phyloP scores from a whole-genome alignment of 2,888 invertebrate genomes.

The Furcula furcula region DNA sequence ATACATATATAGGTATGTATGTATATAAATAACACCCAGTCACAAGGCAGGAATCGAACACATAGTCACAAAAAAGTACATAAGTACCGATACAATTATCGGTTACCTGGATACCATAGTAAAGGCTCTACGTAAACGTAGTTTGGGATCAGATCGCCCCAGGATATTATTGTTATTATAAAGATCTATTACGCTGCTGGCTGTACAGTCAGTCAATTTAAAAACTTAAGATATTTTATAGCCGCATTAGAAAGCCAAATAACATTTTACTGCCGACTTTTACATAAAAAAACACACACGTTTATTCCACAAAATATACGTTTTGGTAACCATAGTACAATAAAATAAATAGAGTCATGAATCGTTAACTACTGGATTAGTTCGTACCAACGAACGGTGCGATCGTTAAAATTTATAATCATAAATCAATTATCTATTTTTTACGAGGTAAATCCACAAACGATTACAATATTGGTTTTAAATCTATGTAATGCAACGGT shows the following conservation, averaged over 20 bases:
- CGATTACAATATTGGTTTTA: slow-evolving; percentile 18
- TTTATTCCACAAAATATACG: background rate
- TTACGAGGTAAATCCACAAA: slow-evolving; percentile 21
- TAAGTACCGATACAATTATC: no score
- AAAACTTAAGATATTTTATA: background rate
- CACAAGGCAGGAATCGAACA: no score
- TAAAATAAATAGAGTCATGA: slow-evolving; percentile 3
- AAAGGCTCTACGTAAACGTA: no score
- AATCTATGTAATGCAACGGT: slow-evolving; percentile 10
- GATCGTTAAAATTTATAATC: slow-evolving; percentile 20
- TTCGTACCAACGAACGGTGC: slow-evolving; percentile 12
- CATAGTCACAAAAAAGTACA: no score
- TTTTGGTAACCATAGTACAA: slow-evolving; percentile 1
- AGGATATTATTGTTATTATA: no score
- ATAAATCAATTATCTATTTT: slow-evolving; percentile 26
- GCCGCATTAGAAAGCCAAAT: background rate
- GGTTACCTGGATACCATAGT: no score
- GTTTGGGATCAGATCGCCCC: no score
- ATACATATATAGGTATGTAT: no score
- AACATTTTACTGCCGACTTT: background rate
- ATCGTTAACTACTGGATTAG: slow-evolving; percentile 6
- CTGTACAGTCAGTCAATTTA: no score
- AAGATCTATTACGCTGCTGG: no score
- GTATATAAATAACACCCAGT: no score
- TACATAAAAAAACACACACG: background rate